A percentile compares a stretch with the other conserved stretches of the same genome.
These are phyloP conservation scores for Theocolax elegans DNA, from an alignment of 1,140 invertebrate species.

Conservation along the genomic window DNA sequence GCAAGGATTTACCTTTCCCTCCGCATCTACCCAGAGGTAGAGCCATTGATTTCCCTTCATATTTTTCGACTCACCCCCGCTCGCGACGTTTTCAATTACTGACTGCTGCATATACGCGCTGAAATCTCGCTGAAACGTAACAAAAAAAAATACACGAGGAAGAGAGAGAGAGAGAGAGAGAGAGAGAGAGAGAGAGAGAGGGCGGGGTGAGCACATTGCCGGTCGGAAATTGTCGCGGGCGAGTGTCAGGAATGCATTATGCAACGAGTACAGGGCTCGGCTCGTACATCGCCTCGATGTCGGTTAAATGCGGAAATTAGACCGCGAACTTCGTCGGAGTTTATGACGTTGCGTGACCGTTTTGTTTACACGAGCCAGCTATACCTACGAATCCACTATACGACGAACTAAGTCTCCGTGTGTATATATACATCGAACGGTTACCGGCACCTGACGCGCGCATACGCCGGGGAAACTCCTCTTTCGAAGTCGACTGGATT, in stretches of 20 bases:
- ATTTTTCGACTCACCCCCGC: not conserved
- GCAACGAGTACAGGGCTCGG: constrained; percentile 33
- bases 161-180: too few relatives aligned
- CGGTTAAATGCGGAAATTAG: constrained; percentile 42
- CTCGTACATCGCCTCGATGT: constrained; percentile 17
- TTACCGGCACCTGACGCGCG: not conserved
- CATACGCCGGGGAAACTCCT: too few relatives aligned
- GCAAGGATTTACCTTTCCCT: not conserved
- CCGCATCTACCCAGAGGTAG: too few relatives aligned
- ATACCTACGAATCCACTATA: not conserved
- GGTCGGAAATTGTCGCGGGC: constrained; percentile 37
- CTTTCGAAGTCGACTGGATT: too few relatives aligned
- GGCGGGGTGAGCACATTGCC: too few relatives aligned
- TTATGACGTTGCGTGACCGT: constrained; percentile 36
- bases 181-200: too few relatives aligned
- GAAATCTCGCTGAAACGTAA: too few relatives aligned
- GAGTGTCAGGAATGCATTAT: not conserved
- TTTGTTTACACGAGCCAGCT: constrained; percentile 33
- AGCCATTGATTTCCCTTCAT: constrained; percentile 5
- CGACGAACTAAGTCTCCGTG: too few relatives aligned
- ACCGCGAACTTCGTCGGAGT: constrained; percentile 36
- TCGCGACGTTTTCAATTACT: constrained; percentile 20
- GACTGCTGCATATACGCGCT: not conserved
- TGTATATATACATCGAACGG: too few relatives aligned
- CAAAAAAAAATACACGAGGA: too few relatives aligned